Percentiles rank a stretch among this genome's conserved stretches.
These are phyloP conservation scores for Numenius phaeopus DNA, from an alignment of 2,797 vertebrate species.

Conservation along the genomic window DNA sequence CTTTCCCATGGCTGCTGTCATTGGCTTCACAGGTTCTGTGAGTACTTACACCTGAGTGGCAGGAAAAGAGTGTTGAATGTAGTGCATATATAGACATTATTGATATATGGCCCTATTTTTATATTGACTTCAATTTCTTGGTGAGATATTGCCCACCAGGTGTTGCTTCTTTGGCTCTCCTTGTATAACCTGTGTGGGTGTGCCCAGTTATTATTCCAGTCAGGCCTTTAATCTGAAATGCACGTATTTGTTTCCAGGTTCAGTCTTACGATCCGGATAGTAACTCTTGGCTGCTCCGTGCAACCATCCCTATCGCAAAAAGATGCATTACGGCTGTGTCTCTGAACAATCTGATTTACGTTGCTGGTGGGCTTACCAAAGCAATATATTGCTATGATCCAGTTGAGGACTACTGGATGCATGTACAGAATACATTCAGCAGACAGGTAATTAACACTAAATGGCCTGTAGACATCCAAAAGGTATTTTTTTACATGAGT, in stretches of 20 bases:
- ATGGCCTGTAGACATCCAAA: neutral
- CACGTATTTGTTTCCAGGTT: constrained; percentile 83
- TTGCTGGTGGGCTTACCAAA: constrained; percentile 95
- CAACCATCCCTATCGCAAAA: constrained; percentile 94
- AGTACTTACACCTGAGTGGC: neutral
- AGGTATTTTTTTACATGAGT: neutral
- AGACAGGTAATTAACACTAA: constrained; percentile 87
- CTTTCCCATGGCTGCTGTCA: neutral
- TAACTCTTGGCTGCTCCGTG: constrained; percentile 91
- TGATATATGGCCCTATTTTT: neutral
- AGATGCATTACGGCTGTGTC: constrained; percentile 97
- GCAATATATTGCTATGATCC: constrained; percentile 97
- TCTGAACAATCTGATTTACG: constrained; percentile 94
- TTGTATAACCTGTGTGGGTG: neutral
- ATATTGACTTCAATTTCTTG: neutral
- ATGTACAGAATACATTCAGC: constrained; percentile 93
- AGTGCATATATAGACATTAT: neutral
- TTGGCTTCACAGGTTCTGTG: neutral
- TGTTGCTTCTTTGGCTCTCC: neutral
- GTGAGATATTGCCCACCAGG: neutral
- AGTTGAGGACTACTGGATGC: constrained; percentile 95
- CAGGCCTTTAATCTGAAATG: neutral
- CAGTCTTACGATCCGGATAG: constrained; percentile 95
- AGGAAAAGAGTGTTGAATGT: neutral
- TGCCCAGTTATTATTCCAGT: neutral